Evolutionary conservation across 2,113 vertebrate genomes (phyloP), one percentile per base, ranked within the genome.

Genomic region (Ceyx margarethae): DNA sequence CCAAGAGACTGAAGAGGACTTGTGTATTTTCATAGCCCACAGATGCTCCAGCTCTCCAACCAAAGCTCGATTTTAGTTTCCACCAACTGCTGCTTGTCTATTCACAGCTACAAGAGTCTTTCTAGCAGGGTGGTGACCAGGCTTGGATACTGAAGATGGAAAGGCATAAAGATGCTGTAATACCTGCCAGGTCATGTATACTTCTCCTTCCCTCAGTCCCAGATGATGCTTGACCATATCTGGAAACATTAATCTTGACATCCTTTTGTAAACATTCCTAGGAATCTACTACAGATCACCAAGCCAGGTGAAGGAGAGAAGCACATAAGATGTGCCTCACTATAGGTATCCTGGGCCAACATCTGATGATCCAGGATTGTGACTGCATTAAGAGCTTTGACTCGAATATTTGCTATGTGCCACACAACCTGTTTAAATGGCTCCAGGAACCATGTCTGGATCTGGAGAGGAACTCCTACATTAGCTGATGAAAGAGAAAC

Each of bases 161-260:
- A 81, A 81, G 37, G 45, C 28, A 46, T 15, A 50, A 51, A 31
- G 16, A 78, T 78, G 53, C 40, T 71, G n/a, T 9, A 29, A 60
- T 37, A 8, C 0, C 0, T 21, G 19, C 9, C 40, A 42, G 20
- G 13, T 3, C 1, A 2, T 5, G 31, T 15, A 16, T 11, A 48
- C 33, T 23, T 60, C 35, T 87, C n/a, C 51, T 51, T 9, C 33
- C 18, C 35, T 74, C 43, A 25, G 15, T 26, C 33, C 42, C 37
- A 61, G 25, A 35, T 12, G 50, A 22, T 13, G 40, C 22, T n/a
- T 50, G 13, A 29, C 75, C 37, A 37, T 6, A 76, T 37, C 5
- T 40, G 69, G 23, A 29, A 74, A 64, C 6, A 60, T 4, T 5
- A 50, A 26, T 13, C 35, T 29, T 45, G 7, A 23, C 40, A 66